Evolutionary conservation across 2,113 vertebrate genomes (phyloP).

Genomic region (Mohoua ochrocephala): DNA sequence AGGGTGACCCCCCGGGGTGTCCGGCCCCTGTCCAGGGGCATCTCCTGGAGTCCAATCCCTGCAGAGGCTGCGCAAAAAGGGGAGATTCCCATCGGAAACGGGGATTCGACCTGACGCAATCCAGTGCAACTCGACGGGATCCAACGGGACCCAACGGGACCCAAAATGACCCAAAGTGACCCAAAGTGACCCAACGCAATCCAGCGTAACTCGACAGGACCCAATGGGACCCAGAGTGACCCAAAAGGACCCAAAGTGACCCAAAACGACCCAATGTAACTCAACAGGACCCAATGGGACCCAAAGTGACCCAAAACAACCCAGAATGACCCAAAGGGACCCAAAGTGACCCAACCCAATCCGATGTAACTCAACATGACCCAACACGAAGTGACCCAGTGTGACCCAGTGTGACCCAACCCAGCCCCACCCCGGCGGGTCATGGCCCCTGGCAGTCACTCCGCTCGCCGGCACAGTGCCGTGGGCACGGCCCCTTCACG

Average conservation of each 20-base stretch:
- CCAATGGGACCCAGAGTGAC: no score
- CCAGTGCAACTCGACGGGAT: accelerated
- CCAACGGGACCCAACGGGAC: not conserved
- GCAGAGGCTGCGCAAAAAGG: not conserved
- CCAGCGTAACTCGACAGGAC: not conserved
- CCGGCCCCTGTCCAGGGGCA: not conserved
- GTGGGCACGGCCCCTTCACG: accelerated
- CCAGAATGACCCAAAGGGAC: not conserved
- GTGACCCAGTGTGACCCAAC: not conserved
- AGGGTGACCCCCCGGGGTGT: not conserved
- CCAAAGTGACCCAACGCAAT: accelerated
- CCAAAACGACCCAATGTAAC: accelerated
- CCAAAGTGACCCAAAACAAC: not conserved
- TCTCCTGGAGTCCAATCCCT: not conserved
- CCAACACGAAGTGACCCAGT: not conserved
- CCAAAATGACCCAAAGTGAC: not conserved
- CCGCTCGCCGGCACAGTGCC: accelerated
- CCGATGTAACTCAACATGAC: not conserved
- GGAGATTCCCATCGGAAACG: accelerated
- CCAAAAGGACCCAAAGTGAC: not conserved
- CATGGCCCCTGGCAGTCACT: accelerated
- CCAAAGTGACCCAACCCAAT: not conserved
- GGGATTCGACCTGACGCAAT: accelerated
- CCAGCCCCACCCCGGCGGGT: accelerated
- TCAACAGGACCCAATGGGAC: accelerated